These are phyloP conservation scores for Gymnogyps californianus DNA, from an alignment of 2,113 vertebrate genomes.

Conservation along the genomic window DNA sequence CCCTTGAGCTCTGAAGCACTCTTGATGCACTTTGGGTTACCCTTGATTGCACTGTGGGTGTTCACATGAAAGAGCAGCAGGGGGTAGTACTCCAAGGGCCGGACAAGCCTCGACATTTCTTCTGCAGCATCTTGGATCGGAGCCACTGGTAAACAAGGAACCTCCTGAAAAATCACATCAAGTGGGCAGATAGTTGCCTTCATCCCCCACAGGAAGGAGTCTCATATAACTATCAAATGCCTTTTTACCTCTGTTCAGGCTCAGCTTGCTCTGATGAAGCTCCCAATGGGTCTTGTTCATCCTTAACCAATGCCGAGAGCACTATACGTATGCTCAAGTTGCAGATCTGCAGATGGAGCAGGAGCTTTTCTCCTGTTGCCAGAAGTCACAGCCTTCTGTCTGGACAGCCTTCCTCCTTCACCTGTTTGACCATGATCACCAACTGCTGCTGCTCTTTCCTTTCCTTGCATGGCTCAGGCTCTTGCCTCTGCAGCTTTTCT, in stretches of 20 bases:
- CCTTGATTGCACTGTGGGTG: background rate
- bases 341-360: background rate
- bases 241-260: background rate
- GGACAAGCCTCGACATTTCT: background rate
- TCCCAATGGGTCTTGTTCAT: background rate
- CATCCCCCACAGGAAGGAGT: background rate
- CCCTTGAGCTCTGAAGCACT: background rate
- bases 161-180: background rate
- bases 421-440: background rate
- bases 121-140: background rate
- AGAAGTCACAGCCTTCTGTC: background rate
- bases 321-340: background rate
- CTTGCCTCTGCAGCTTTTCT: background rate
- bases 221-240: background rate
- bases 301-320: background rate
- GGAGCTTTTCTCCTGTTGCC: background rate
- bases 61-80: background rate
- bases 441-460: background rate
- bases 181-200: background rate
- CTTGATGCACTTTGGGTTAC: background rate
- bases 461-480: background rate
- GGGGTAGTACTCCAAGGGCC: background rate
- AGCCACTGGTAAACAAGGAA: background rate
- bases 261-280: background rate
- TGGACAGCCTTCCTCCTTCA: background rate